Conservation (phyloP, 2,888 invertebrate species). For the Eupithecia inturbata region DNA sequence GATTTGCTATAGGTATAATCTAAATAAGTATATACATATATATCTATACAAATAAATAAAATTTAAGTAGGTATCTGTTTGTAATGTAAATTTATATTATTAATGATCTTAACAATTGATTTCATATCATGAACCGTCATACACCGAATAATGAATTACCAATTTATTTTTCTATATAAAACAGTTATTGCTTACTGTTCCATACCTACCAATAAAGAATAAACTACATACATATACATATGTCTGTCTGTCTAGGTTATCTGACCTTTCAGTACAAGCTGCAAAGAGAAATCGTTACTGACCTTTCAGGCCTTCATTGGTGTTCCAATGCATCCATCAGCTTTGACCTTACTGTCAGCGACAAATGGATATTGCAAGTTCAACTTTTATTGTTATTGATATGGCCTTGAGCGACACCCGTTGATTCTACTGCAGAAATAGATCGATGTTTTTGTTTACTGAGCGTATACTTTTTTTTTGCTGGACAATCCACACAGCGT, state of each 20-base stretch:
- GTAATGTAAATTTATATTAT: no score
- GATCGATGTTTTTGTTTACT: no score
- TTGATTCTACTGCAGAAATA: conserved; percentile 31
- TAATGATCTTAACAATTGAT: no score
- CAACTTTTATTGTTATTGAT: conserved; percentile 51
- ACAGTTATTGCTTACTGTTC: neutral
- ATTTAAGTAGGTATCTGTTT: no score
- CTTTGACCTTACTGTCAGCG: conserved; percentile 41
- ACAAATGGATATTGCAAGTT: conserved; percentile 48
- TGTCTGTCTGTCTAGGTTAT: neutral
- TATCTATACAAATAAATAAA: no score
- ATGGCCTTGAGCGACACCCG: conserved; percentile 44
- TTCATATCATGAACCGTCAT: neutral
- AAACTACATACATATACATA: no score
- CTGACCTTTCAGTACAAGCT: conserved; percentile 6
- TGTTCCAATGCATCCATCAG: conserved; percentile 25
- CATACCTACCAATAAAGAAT: no score
- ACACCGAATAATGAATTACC: neutral
- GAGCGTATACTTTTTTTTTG: no score
- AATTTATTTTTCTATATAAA: neutral
- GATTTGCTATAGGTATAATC: no score
- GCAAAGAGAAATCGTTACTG: conserved; percentile 7
- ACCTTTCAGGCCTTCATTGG: conserved; percentile 12
- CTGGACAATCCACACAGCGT: no score
- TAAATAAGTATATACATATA: no score